phyloP scores from a whole-genome alignment of 2,113 vertebrate genomes.

The Nycticryphes semicollaris region DNA sequence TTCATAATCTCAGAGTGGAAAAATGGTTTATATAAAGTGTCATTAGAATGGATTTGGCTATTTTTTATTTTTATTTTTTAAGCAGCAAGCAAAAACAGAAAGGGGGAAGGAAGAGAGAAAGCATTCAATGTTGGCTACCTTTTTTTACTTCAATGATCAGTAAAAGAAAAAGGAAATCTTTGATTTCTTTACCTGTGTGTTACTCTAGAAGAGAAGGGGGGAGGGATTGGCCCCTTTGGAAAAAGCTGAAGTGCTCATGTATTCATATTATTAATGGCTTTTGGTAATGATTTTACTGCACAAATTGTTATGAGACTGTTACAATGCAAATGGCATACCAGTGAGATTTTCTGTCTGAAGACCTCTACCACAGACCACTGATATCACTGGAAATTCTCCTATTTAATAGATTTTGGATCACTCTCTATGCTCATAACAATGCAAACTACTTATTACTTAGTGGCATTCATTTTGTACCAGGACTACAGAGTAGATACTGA shows the following conservation, averaged over 20 bases:
- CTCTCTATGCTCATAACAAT: constrained; percentile 32
- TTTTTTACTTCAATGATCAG: neutral
- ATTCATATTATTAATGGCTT: constrained; percentile 56
- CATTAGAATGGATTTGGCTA: constrained; percentile 47
- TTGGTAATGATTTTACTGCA: constrained; percentile 51
- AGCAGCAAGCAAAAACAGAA: neutral
- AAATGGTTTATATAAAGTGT: constrained; percentile 49
- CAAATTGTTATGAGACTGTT: constrained; percentile 64
- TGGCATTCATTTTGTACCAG: constrained; percentile 35
- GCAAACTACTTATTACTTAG: constrained; percentile 34
- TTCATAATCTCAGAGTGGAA: constrained; percentile 51
- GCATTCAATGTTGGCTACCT: neutral
- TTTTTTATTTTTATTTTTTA: constrained; percentile 52
- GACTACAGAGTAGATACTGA: constrained; percentile 9
- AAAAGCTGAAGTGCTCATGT: constrained; percentile 29
- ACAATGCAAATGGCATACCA: constrained; percentile 50
- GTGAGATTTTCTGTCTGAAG: constrained; percentile 50
- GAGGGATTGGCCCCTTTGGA: constrained; percentile 17
- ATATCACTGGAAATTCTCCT: constrained; percentile 38
- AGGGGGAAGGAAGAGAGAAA: neutral
- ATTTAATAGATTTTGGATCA: constrained; percentile 39
- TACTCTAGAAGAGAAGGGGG: neutral
- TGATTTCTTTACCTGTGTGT: neutral
- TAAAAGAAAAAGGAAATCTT: neutral
- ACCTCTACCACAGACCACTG: constrained; percentile 21